Conservation (phyloP, 2,888 invertebrate species). For the Cerceris ruficornis region DNA sequence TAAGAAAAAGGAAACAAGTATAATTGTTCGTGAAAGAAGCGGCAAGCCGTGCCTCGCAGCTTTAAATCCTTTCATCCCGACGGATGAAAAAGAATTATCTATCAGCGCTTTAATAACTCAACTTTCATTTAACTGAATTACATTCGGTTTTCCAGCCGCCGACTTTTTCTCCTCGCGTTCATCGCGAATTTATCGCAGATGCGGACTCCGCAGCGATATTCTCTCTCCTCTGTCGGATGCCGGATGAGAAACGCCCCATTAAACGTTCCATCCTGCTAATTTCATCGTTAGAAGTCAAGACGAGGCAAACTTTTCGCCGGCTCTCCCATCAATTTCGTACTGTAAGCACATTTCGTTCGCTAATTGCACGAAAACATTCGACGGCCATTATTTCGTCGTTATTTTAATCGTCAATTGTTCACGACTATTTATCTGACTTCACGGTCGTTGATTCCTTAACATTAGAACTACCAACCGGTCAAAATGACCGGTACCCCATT, state of each 20-base stretch:
- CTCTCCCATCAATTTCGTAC: too few relatives aligned
- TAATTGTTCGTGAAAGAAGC: too few relatives aligned
- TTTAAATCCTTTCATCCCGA: not conserved
- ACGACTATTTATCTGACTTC: too few relatives aligned
- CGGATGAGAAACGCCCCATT: slow-evolving; percentile 7
- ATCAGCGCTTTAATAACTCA: slow-evolving; percentile 33
- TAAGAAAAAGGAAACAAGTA: too few relatives aligned
- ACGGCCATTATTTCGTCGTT: too few relatives aligned
- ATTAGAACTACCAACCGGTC: too few relatives aligned
- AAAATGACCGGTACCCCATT: too few relatives aligned
- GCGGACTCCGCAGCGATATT: not conserved
- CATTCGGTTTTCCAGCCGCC: slow-evolving; percentile 21
- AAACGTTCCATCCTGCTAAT: slow-evolving; percentile 24
- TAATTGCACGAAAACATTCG: too few relatives aligned
- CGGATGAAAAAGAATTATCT: slow-evolving; percentile 22
- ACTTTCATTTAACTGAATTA: slow-evolving; percentile 40
- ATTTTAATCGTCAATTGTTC: too few relatives aligned
- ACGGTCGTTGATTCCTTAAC: too few relatives aligned
- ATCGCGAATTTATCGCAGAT: slow-evolving; percentile 17
- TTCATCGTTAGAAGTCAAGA: slow-evolving; percentile 30
- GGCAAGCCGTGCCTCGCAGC: too few relatives aligned
- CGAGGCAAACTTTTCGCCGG: not conserved
- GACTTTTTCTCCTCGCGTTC: slow-evolving; percentile 4
- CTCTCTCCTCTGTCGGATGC: not conserved
- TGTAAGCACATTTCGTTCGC: too few relatives aligned